Evolutionary conservation across 2,113 vertebrate species (phyloP).

Genomic region (Mugil cephalus): DNA sequence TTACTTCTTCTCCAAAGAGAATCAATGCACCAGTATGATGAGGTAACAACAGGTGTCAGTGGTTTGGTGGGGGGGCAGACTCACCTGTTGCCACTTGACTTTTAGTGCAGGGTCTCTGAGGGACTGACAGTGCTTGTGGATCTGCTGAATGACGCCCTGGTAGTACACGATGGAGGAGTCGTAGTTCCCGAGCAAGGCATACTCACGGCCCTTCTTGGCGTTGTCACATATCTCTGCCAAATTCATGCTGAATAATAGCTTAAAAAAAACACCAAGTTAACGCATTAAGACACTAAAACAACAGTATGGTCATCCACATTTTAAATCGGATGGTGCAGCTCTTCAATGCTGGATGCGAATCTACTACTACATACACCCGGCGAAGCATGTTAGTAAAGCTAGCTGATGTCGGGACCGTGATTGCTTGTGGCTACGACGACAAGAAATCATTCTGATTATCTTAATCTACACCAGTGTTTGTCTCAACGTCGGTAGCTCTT

Average conservation of each 20-base stretch:
- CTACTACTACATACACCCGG: conserved; percentile 5
- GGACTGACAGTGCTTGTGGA: conserved; percentile 92
- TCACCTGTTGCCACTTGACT: conserved; percentile 95
- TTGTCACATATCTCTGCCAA: conserved; percentile 96
- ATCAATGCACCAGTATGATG: neutral
- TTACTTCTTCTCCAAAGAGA: conserved; percentile 84
- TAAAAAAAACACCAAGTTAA: neutral
- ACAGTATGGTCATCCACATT: neutral
- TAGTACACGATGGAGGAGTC: conserved; percentile 98
- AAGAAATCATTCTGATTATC: conserved; percentile 42
- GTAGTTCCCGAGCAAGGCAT: conserved; percentile 96
- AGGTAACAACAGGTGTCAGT: neutral
- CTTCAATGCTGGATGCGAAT: neutral
- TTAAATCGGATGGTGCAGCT: neutral
- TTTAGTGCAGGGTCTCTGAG: conserved; percentile 93
- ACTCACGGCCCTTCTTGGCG: conserved; percentile 96
- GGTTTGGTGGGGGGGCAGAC: conserved; percentile 3
- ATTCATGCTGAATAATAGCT: conserved; percentile 87
- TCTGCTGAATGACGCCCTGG: conserved; percentile 97
- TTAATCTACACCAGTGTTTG: neutral
- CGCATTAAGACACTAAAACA: neutral
- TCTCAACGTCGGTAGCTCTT: conserved; percentile 37
- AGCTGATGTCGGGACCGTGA: neutral
- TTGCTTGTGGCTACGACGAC: neutral
- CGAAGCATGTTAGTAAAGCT: conserved; percentile 1